Evolutionary conservation across 2,888 invertebrate genomes (phyloP), one percentile per base, ranked within the genome.

Genomic region (Thalpophila matura): DNA sequence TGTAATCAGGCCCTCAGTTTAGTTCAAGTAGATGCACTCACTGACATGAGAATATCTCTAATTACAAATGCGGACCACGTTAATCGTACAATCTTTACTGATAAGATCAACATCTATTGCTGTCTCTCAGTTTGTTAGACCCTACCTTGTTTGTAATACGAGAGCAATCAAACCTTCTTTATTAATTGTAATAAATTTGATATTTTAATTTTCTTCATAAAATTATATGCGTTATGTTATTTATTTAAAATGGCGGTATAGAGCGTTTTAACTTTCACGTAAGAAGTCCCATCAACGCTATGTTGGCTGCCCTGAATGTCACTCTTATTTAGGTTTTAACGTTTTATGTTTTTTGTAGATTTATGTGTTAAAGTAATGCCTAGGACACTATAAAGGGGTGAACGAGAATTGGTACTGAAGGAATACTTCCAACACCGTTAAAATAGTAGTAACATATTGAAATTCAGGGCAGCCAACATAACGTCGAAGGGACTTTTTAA

Each of bases 31-130:
- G 74, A 80, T 77, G 63, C 67, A 75, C 70, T 74, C 79, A 72
- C 58, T 68, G 79, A 86, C 86, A 84, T 88, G 89, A 81, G 86
- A 89, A 88, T 74, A 78, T 77, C 75, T 77, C 80, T 86, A 88
- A 90, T 90, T 89, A 90, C 81, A 80, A 79, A 82, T 70, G 72
- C 81, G 81, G 85, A 81, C 86, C 38, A 40, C 18, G 51, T 53
- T 67, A 63, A 68, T 85, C 75, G 83, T 66, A 77, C 76, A 64
- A 84, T 86, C 76, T 72, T 74, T 24, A 45, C 20, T 38, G 68
- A 78, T 56, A 73, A 42, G 57, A 81, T 81, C 69, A 47, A 43
- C 50, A 27, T 33, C 35, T 57, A 57, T 55, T 43, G 38, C 56
- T 54, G 45, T 60, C 5, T 65, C 47, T 43, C 22, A 49, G 50